These are phyloP conservation scores for Aradus depressus DNA, from an alignment of 2,888 invertebrate species.

Conservation along the genomic window DNA sequence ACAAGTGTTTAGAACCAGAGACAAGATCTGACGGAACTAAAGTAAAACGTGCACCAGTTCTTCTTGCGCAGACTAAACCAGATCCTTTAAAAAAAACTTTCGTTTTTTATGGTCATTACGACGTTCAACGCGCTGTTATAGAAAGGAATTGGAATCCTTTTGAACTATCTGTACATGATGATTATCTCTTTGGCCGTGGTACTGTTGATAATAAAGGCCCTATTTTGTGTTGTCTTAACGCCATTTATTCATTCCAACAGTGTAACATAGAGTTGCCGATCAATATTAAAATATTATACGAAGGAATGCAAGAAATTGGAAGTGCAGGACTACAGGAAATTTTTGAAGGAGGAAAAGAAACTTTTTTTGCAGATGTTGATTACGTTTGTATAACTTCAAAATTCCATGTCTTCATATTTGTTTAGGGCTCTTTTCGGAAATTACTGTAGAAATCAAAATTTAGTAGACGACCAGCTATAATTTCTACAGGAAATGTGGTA, in stretches of 20 bases:
- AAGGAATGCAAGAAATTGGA: too few relatives aligned
- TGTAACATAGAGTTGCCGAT: conserved; percentile 4
- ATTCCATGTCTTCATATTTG: too few relatives aligned
- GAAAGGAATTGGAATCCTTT: conserved; percentile 8
- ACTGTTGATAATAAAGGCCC: conserved; percentile 3
- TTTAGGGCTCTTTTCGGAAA: too few relatives aligned
- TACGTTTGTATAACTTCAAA: conserved; percentile 6
- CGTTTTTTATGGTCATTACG: conserved; percentile 11
- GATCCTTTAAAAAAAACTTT: conserved; percentile 11
- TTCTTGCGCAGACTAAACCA: conserved; percentile 2
- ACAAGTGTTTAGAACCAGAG: too few relatives aligned
- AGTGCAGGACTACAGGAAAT: too few relatives aligned
- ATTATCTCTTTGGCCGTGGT: conserved; percentile 1
- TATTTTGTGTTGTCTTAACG: conserved; percentile 10
- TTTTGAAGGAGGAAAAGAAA: too few relatives aligned
- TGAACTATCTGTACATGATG: not conserved
- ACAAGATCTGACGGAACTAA: too few relatives aligned
- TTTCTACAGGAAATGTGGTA: too few relatives aligned
- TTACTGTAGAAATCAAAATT: too few relatives aligned
- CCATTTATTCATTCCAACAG: conserved; percentile 7
- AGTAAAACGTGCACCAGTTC: not conserved
- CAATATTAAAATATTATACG: conserved; percentile 11
- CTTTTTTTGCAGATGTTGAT: conserved; percentile 9
- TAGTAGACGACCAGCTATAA: too few relatives aligned
- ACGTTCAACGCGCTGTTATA: not conserved